Evolutionary conservation across 2,797 vertebrate genomes (phyloP).

Genomic region (Phoxinus dragarum): DNA sequence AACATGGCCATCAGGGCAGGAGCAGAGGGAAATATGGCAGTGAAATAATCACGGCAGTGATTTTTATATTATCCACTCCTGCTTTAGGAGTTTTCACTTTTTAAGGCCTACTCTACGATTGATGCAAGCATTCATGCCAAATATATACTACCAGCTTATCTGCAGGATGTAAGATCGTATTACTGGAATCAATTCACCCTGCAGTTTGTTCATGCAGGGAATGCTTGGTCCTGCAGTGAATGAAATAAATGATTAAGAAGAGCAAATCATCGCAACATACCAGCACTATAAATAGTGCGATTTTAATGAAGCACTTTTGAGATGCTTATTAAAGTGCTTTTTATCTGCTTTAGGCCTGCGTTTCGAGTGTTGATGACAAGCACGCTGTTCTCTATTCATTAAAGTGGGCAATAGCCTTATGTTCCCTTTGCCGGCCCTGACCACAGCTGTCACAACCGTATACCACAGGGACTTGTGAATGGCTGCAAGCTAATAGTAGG

Average conservation of each 20-base stretch:
- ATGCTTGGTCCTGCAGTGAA: constrained; percentile 40
- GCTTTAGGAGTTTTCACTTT: constrained; percentile 17
- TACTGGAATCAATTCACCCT: constrained; percentile 36
- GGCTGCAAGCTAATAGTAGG: constrained; percentile 41
- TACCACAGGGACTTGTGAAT: constrained; percentile 47
- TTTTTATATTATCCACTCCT: constrained; percentile 18
- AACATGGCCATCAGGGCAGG: constrained; percentile 9
- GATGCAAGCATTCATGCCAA: constrained; percentile 13
- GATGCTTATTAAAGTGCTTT: constrained; percentile 32
- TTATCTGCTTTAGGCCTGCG: constrained; percentile 32
- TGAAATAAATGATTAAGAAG: constrained; percentile 43
- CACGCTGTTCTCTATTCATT: constrained; percentile 32
- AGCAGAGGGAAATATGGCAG: constrained; percentile 15
- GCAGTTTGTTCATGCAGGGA: constrained; percentile 30
- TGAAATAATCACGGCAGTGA: neutral
- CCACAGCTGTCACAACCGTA: constrained; percentile 46
- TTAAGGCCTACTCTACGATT: constrained; percentile 6
- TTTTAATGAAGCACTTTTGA: constrained; percentile 42
- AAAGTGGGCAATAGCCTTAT: constrained; percentile 28
- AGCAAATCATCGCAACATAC: constrained; percentile 32
- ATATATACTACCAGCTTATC: constrained; percentile 15
- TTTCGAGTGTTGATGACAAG: constrained; percentile 33
- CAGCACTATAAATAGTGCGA: constrained; percentile 35
- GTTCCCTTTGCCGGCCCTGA: constrained; percentile 17
- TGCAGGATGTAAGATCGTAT: constrained; percentile 41